Conservation (phyloP, 1,140 invertebrate genomes). For the Drosophila bifasciata region DNA sequence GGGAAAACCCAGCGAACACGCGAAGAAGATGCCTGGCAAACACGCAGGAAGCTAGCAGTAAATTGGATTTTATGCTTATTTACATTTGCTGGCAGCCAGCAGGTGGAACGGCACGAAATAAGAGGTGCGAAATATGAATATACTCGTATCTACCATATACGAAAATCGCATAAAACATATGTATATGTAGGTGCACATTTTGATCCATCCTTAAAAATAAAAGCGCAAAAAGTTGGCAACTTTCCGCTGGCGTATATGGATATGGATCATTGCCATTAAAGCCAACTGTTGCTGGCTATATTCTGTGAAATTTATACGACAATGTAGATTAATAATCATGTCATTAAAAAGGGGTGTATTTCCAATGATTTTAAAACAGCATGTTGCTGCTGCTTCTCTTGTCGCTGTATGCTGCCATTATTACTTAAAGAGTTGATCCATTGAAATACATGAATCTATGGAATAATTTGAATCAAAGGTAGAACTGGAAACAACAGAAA, state of each 20-base stretch:
- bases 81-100: conserved; percentile 55
- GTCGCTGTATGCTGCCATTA: too few species aligned
- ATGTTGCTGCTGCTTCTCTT: too few species aligned
- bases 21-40: conserved; percentile 36
- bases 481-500: too few species aligned
- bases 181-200: neutral
- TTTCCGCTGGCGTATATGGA: conserved; percentile 1
- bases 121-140: neutral
- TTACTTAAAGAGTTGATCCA: too few species aligned
- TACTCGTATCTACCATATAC: neutral
- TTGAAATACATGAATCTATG: too few species aligned
- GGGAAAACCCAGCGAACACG: neutral
- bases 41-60: conserved; percentile 48
- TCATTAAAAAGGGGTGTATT: conserved; percentile 1
- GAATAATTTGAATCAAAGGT: too few species aligned
- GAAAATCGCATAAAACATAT: conserved; percentile 1
- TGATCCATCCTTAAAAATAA: conserved; percentile 9
- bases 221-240: conserved; percentile 32
- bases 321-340: conserved; percentile 34
- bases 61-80: conserved; percentile 80
- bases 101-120: conserved; percentile 14
- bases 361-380: too few species aligned
- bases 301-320: conserved; percentile 36
- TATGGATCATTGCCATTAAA: conserved; percentile 40
- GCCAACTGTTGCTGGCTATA: conserved; percentile 49